These are phyloP conservation scores for Graptemys geographica DNA, from an alignment of 2,797 vertebrate genomes.

Conservation along the genomic window DNA sequence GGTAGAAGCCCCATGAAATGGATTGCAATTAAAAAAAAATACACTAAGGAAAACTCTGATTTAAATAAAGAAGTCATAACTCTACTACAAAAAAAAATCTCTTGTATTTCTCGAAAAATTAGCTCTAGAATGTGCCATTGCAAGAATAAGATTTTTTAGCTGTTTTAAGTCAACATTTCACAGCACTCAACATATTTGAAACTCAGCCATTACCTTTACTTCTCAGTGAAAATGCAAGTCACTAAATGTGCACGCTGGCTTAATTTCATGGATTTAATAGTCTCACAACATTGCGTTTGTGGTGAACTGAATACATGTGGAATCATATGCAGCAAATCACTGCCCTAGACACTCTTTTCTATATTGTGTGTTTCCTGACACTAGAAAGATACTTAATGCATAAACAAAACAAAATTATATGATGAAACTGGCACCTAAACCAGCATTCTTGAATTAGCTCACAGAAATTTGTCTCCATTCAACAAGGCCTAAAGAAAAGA, in stretches of 20 bases:
- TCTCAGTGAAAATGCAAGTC: slow-evolving; percentile 54
- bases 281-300: background rate
- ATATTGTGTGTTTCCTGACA: background rate
- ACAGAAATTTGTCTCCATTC: background rate
- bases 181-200: background rate
- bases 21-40: background rate
- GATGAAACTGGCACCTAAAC: background rate
- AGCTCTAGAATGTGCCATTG: background rate
- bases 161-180: background rate
- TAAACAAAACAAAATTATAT: background rate
- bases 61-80: background rate
- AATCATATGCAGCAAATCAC: background rate
- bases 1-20: background rate
- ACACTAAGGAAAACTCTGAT: background rate
- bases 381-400: background rate
- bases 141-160: background rate
- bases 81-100: background rate
- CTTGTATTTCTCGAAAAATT: background rate
- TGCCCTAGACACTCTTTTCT: background rate
- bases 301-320: background rate
- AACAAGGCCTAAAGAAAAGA: slow-evolving; percentile 5
- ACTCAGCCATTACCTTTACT: background rate
- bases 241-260: background rate
- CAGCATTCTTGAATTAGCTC: slow-evolving; percentile 24
- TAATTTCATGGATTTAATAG: background rate